A percentile compares a stretch with the other conserved stretches of the same genome.
Conservation (phyloP, 2,888 invertebrate species). For the Morpho achilles region DNA sequence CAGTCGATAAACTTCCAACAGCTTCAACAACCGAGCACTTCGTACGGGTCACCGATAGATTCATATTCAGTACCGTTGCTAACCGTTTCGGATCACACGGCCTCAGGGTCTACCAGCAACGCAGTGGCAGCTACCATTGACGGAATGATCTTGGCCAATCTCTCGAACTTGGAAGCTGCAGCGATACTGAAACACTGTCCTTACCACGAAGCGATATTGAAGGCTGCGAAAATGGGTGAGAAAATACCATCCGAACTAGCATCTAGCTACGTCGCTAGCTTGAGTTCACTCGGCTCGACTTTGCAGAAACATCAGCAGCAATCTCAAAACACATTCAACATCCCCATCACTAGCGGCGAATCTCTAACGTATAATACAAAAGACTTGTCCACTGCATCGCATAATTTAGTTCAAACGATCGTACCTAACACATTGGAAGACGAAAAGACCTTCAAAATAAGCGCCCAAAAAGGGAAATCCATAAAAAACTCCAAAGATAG, state of each 20-base stretch:
- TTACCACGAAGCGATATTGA: slow-evolving; percentile 72
- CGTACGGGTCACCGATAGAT: slow-evolving; percentile 68
- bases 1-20: slow-evolving; percentile 70
- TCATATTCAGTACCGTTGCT: slow-evolving; percentile 74
- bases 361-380: slow-evolving; percentile 49
- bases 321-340: slow-evolving; percentile 38
- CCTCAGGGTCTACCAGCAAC: slow-evolving; percentile 61
- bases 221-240: slow-evolving; percentile 61
- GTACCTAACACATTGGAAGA: slow-evolving; percentile 47
- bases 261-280: slow-evolving; percentile 73
- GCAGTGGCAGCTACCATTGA: slow-evolving; percentile 61
- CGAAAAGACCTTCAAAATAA: slow-evolving; percentile 39
- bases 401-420: slow-evolving; percentile 50
- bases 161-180: slow-evolving; percentile 63
- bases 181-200: slow-evolving; percentile 74
- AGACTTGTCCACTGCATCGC: slow-evolving; percentile 55
- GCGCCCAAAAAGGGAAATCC: slow-evolving; percentile 52
- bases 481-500: slow-evolving; percentile 44
- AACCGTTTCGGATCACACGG: slow-evolving; percentile 72
- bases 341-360: slow-evolving; percentile 45
- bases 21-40: slow-evolving; percentile 44
- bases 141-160: slow-evolving; percentile 57
- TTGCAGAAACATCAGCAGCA: slow-evolving; percentile 64
- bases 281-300: slow-evolving; percentile 72
- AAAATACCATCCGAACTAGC: slow-evolving; percentile 70